phyloP scores from a whole-genome alignment of 2,113 vertebrate species.

The Clarias gariepinus region DNA sequence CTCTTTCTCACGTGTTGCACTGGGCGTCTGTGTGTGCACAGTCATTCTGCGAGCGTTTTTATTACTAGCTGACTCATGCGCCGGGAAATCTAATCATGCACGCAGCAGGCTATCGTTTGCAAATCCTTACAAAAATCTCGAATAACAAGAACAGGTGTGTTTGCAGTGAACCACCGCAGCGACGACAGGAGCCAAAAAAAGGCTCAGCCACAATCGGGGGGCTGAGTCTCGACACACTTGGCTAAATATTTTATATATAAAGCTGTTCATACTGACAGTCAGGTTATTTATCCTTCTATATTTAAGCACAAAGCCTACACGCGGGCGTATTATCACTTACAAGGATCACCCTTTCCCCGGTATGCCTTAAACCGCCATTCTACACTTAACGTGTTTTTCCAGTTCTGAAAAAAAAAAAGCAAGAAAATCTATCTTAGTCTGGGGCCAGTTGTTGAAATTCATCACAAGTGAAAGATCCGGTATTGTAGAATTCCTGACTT shows the following conservation, averaged over 20 bases:
- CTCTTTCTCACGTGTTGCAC: background rate
- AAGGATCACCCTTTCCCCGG: too few relatives aligned
- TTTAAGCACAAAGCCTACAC: slow-evolving; percentile 10
- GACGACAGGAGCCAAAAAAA: background rate
- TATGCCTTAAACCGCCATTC: too few relatives aligned
- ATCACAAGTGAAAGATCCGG: too few relatives aligned
- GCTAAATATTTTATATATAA: background rate
- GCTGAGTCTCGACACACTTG: background rate
- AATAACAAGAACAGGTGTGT: slow-evolving; percentile 24
- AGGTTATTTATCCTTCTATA: background rate
- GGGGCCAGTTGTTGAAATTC: too few relatives aligned
- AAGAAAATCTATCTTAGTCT: too few relatives aligned
- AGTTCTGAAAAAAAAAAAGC: too few relatives aligned
- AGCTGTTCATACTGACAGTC: background rate
- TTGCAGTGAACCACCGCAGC: background rate
- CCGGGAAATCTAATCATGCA: background rate
- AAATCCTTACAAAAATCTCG: background rate
- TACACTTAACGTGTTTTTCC: too few relatives aligned
- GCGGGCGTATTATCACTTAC: background rate
- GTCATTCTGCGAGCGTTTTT: slow-evolving; percentile 1
- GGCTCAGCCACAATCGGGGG: background rate
- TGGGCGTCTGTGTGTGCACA: slow-evolving; percentile 16
- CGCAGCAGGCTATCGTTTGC: background rate
- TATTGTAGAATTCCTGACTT: too few relatives aligned
- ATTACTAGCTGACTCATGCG: background rate